These are phyloP conservation scores for Alauda arvensis DNA, from an alignment of 2,797 vertebrate genomes.

Conservation along the genomic window DNA sequence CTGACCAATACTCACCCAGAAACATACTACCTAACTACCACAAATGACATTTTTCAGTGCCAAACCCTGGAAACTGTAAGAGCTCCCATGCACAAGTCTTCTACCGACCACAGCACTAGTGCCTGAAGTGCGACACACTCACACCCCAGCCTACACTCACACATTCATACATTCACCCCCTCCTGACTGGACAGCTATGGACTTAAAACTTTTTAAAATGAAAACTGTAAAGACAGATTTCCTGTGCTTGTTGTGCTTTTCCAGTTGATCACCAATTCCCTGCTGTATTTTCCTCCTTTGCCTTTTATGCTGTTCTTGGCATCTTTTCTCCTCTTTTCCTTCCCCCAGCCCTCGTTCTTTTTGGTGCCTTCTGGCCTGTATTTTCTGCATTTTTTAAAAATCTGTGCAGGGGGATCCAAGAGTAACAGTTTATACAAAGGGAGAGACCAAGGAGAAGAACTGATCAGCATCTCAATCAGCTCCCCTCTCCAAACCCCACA, in stretches of 20 bases:
- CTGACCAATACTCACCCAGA: not conserved
- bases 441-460: conserved; percentile 16
- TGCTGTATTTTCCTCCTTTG: not conserved
- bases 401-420: conserved; percentile 32
- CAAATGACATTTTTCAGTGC: not conserved
- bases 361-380: conserved; percentile 29
- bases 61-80: not conserved
- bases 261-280: not conserved
- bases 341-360: not conserved
- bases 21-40: not conserved
- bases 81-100: not conserved
- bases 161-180: not conserved
- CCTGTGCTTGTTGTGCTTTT: not conserved
- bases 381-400: not conserved
- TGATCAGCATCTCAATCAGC: conserved; percentile 35
- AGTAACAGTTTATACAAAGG: conserved; percentile 47
- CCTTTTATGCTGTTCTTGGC: conserved; percentile 39
- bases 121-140: accelerated
- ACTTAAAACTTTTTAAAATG: not conserved
- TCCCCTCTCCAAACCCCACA: not conserved
- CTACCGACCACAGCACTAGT: accelerated
- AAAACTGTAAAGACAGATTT: not conserved
- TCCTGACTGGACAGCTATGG: not conserved
- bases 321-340: not conserved
- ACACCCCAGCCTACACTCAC: not conserved